Conservation (phyloP, 2,797 vertebrate species). For the Benthosema pterotum region DNA sequence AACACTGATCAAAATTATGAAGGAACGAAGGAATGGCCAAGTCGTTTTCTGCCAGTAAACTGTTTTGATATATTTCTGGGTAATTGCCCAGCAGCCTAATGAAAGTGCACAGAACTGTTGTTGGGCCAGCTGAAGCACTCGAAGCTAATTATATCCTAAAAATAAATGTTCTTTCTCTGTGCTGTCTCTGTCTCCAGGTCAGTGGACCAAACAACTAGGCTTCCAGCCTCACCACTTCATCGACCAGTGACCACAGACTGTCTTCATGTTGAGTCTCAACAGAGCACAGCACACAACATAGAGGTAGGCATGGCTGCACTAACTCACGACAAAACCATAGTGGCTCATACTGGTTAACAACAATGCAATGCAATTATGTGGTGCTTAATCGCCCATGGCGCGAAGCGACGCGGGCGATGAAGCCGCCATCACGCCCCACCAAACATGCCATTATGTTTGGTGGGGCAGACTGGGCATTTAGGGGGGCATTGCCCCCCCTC, state of each 20-base stretch:
- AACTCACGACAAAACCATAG: too few relatives aligned
- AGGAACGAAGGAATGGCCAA: too few relatives aligned
- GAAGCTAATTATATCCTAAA: neutral
- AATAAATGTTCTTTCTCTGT: neutral
- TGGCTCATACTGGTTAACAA: too few relatives aligned
- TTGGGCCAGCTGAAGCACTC: neutral
- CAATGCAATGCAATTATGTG: too few relatives aligned
- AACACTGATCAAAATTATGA: too few relatives aligned
- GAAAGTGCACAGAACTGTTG: neutral
- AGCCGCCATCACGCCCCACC: too few relatives aligned
- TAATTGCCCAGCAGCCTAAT: neutral
- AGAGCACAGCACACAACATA: slow-evolving; percentile 64
- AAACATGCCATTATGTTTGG: too few relatives aligned
- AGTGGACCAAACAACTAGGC: slow-evolving; percentile 30
- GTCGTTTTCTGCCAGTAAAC: too few relatives aligned
- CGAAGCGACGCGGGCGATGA: too few relatives aligned
- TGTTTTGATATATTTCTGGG: neutral
- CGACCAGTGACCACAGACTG: slow-evolving; percentile 32
- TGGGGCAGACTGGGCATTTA: too few relatives aligned
- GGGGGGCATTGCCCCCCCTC: too few relatives aligned
- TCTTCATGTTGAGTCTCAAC: slow-evolving; percentile 73
- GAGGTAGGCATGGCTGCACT: slow-evolving; percentile 60
- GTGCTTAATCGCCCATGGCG: too few relatives aligned
- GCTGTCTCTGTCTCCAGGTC: slow-evolving; percentile 40
- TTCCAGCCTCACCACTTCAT: slow-evolving; percentile 23